These are phyloP conservation scores for Mesocricetus auratus DNA, from an alignment of 2,113 vertebrate genomes.

Conservation along the genomic window DNA sequence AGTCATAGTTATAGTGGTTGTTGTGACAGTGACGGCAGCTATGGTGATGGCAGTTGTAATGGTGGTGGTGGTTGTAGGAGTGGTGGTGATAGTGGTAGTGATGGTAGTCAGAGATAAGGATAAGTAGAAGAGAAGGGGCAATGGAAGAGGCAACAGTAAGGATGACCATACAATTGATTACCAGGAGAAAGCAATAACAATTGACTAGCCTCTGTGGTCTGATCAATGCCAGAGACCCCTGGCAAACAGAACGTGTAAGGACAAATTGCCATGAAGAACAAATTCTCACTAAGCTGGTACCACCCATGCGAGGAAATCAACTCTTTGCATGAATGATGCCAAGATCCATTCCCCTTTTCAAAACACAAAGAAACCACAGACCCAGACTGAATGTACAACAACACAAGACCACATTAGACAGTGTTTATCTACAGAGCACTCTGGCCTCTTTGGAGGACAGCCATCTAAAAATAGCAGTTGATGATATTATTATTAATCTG, in stretches of 20 bases:
- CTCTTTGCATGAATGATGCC: background rate
- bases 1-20: too few species aligned
- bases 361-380: conserved; percentile 17
- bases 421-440: conserved; percentile 55
- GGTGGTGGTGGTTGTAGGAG: background rate
- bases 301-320: background rate
- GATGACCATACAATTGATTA: background rate
- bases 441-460: conserved; percentile 45
- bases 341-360: conserved; percentile 6
- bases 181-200: background rate
- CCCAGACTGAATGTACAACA: background rate
- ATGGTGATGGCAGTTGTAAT: background rate
- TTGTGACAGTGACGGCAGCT: background rate
- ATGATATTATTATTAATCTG: conserved; percentile 77
- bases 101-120: too few species aligned
- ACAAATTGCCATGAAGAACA: background rate
- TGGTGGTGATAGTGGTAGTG: background rate
- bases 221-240: background rate
- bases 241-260: background rate
- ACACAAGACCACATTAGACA: conserved; percentile 53
- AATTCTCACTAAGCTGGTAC: background rate
- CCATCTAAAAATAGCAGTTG: conserved; percentile 63
- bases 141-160: background rate
- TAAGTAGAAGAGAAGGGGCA: background rate
- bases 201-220: background rate